Conservation (phyloP, 1,140 invertebrate species). For the Diabrotica undecimpunctata region DNA sequence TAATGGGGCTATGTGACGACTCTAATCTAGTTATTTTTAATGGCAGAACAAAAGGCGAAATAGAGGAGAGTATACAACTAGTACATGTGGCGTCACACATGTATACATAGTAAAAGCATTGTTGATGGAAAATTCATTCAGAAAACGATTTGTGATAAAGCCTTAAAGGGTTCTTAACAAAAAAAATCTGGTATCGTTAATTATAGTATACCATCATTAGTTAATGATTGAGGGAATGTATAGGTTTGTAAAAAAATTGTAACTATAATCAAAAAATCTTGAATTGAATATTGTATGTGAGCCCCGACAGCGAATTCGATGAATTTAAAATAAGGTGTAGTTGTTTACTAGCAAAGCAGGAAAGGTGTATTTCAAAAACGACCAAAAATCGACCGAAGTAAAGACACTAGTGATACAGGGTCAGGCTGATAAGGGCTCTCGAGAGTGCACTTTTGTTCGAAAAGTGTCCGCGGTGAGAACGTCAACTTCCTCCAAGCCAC, state of each 20-base stretch:
- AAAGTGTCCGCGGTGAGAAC: conserved; percentile 5
- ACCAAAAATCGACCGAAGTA: background rate
- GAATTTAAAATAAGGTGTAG: background rate
- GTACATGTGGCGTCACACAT: too few relatives aligned
- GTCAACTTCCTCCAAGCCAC: conserved; percentile 10
- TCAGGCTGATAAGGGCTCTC: conserved; percentile 13
- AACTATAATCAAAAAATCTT: background rate
- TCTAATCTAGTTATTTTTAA: too few relatives aligned
- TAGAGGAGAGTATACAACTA: too few relatives aligned
- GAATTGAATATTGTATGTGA: background rate
- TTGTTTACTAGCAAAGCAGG: background rate
- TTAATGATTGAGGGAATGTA: too few relatives aligned
- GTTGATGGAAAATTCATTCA: too few relatives aligned
- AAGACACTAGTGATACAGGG: conserved; percentile 12
- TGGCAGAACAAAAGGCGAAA: too few relatives aligned
- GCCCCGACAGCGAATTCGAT: background rate
- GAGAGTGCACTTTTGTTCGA: conserved; percentile 7
- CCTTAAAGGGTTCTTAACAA: too few relatives aligned
- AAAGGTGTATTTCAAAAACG: background rate
- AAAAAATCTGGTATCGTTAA: too few relatives aligned
- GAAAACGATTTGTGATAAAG: too few relatives aligned
- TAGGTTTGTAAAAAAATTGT: background rate
- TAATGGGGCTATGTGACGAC: too few relatives aligned
- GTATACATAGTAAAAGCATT: too few relatives aligned
- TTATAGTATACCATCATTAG: too few relatives aligned